phyloP scores from a whole-genome alignment of 2,888 invertebrate genomes.

The Pollenia angustigena region DNA sequence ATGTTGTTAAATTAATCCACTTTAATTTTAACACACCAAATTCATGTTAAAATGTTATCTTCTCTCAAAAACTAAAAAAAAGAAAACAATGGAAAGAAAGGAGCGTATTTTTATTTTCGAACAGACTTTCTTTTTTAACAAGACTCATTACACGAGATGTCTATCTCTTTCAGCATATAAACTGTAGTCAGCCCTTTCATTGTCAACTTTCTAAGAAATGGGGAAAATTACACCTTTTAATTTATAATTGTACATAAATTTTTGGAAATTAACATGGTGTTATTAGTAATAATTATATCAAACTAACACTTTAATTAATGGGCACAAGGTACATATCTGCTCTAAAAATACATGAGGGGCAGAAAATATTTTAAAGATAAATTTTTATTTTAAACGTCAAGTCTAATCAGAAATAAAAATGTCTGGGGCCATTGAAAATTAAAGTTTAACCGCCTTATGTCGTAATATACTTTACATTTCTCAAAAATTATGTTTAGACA shows the following conservation, averaged over 20 bases:
- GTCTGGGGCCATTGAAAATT: no score
- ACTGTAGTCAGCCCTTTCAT: constrained; percentile 34
- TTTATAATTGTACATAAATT: constrained; percentile 4
- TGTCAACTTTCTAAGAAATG: constrained; percentile 8
- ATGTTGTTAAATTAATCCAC: constrained; percentile 9
- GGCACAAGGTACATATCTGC: no score
- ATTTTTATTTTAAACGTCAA: no score
- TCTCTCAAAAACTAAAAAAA: background rate
- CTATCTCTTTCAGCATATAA: constrained; percentile 23
- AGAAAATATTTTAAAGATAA: no score
- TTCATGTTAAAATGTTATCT: constrained; percentile 33
- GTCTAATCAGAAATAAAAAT: no score
- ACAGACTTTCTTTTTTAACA: constrained; percentile 5
- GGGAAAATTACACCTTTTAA: constrained; percentile 15
- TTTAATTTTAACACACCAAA: constrained; percentile 10
- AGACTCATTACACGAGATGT: background rate
- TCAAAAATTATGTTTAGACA: no score
- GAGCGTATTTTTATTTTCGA: no score
- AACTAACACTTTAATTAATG: constrained; percentile 3
- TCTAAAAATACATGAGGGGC: no score
- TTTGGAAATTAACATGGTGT: background rate
- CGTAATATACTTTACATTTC: no score
- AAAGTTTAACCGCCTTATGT: no score
- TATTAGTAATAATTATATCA: constrained; percentile 12
- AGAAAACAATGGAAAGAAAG: background rate